phyloP scores from a whole-genome alignment of 2,888 invertebrate species.

The Lathronympha strigana region DNA sequence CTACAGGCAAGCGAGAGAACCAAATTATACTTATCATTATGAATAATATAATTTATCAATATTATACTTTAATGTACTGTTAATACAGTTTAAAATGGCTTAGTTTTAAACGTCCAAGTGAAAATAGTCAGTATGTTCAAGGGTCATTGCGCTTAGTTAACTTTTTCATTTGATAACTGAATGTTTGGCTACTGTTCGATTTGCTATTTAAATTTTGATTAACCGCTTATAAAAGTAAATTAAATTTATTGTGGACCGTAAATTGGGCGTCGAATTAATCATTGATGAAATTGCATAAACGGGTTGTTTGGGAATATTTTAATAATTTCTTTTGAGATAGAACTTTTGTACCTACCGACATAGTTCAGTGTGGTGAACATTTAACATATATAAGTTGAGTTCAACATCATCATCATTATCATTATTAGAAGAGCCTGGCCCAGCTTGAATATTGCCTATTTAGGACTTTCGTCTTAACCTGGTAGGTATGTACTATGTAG shows the following conservation, averaged over 20 bases:
- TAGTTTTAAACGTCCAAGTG: neutral
- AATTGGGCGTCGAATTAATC: constrained; percentile 26
- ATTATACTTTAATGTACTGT: neutral
- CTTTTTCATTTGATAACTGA: constrained; percentile 51
- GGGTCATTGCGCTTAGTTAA: constrained; percentile 57
- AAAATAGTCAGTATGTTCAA: constrained; percentile 25
- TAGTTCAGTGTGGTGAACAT: neutral
- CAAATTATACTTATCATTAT: constrained; percentile 12
- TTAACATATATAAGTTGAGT: too few species aligned
- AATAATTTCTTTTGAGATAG: neutral
- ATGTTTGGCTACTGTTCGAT: constrained; percentile 55
- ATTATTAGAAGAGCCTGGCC: too few species aligned
- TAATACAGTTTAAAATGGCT: neutral
- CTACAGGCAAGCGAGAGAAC: constrained; percentile 44
- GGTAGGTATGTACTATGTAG: too few species aligned
- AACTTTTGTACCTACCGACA: neutral
- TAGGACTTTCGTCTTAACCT: too few species aligned
- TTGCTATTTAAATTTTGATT: constrained; percentile 44
- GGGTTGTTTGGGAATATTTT: neutral
- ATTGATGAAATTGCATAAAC: constrained; percentile 18
- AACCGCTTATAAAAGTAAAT: constrained; percentile 45
- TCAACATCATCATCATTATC: too few species aligned
- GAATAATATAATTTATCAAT: neutral
- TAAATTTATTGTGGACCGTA: constrained; percentile 36
- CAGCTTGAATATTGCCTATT: too few species aligned